Percentiles rank a stretch among this genome's conserved stretches.
Evolutionary conservation across 2,888 invertebrate species (phyloP).

Genomic region (Drosophila austrosaltans): DNA sequence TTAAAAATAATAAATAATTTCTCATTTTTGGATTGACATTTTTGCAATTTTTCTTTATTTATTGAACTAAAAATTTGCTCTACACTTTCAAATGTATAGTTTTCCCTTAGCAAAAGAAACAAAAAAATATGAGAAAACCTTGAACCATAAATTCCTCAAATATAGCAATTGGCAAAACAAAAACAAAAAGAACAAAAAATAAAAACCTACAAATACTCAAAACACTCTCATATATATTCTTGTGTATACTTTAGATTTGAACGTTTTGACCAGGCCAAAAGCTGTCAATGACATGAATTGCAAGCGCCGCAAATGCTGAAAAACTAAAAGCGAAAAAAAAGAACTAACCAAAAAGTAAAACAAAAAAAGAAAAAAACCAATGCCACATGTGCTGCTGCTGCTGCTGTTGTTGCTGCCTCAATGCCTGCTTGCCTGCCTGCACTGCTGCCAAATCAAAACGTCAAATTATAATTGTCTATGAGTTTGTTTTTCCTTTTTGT

Average conservation of each 20-base stretch:
- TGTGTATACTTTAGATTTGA: slow-evolving; percentile 34
- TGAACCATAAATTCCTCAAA: slow-evolving; percentile 49
- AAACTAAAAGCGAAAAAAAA: slow-evolving; percentile 25
- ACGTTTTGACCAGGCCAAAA: slow-evolving; percentile 37
- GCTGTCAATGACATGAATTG: slow-evolving; percentile 76
- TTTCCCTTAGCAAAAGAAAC: background rate
- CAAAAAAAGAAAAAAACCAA: slow-evolving; percentile 41
- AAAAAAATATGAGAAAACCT: slow-evolving; percentile 35
- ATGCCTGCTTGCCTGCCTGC: slow-evolving; percentile 7
- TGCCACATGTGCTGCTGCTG: slow-evolving; percentile 57
- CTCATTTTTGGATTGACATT: background rate
- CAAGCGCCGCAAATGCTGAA: slow-evolving; percentile 43
- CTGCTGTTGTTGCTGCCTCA: background rate
- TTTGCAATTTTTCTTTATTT: background rate
- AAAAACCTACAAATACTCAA: slow-evolving; percentile 58
- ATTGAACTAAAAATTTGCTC: background rate
- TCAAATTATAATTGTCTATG: slow-evolving; percentile 78
- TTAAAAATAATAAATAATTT: background rate
- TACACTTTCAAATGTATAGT: background rate
- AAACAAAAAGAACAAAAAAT: slow-evolving; percentile 34
- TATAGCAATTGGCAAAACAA: slow-evolving; percentile 41
- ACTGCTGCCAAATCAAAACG: slow-evolving; percentile 75
- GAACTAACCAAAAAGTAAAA: slow-evolving; percentile 34
- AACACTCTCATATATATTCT: slow-evolving; percentile 44
- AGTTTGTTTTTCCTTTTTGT: slow-evolving; percentile 52